Evolutionary conservation across 2,888 invertebrate genomes (phyloP).

Genomic region (Drosophila peninsularis): DNA sequence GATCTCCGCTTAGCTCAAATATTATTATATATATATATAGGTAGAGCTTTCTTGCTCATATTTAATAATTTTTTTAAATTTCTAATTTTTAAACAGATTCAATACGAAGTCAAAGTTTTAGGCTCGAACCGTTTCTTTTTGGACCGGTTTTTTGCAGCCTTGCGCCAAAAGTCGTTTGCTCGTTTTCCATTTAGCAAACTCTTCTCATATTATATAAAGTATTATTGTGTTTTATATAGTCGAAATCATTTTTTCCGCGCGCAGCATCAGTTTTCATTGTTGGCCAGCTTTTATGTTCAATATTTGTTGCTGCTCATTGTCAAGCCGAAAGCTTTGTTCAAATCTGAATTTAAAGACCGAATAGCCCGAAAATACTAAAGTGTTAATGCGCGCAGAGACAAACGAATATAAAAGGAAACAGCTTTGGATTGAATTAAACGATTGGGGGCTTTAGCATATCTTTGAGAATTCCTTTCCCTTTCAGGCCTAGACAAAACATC

Average conservation of each 20-base stretch:
- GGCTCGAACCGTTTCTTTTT: slow-evolving; percentile 6
- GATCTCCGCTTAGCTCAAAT: too few relatives aligned
- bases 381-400: slow-evolving; percentile 7
- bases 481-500: slow-evolving; percentile 31
- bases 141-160: slow-evolving; percentile 9
- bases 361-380: slow-evolving; percentile 12
- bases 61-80: too few relatives aligned
- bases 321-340: slow-evolving; percentile 34
- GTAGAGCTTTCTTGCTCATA: too few relatives aligned
- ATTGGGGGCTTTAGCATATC: slow-evolving; percentile 7
- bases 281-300: slow-evolving; percentile 58
- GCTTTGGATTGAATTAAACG: slow-evolving; percentile 36
- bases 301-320: slow-evolving; percentile 44
- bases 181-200: slow-evolving; percentile 17
- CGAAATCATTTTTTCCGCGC: not conserved
- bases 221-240: slow-evolving; percentile 8
- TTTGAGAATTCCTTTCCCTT: slow-evolving; percentile 54
- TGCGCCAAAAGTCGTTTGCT: slow-evolving; percentile 5
- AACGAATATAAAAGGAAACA: slow-evolving; percentile 43
- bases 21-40: not conserved
- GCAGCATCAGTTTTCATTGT: slow-evolving; percentile 60
- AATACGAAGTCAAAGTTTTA: not conserved
- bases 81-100: not conserved
- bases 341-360: slow-evolving; percentile 9
- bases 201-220: slow-evolving; percentile 3